These are phyloP conservation scores for Suillia variegata DNA, from an alignment of 2,888 invertebrate species.

Conservation along the genomic window DNA sequence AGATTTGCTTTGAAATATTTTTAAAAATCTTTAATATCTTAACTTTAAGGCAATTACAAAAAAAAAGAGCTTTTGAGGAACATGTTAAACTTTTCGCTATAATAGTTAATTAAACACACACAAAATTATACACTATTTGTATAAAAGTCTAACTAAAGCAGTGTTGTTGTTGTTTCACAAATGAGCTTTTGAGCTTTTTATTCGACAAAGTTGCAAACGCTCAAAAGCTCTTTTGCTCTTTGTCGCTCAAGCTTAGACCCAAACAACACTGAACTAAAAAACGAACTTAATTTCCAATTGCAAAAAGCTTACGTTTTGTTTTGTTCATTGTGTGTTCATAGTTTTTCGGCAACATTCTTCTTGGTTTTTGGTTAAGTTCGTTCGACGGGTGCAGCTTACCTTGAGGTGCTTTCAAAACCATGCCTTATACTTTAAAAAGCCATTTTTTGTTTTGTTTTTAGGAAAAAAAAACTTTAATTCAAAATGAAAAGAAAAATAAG, in stretches of 20 bases:
- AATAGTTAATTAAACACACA: background rate
- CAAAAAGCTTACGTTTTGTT: conserved; percentile 11
- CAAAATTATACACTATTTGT: conserved; percentile 3
- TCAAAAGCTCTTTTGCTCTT: too few relatives aligned
- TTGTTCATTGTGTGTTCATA: too few relatives aligned
- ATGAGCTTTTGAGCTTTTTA: too few relatives aligned
- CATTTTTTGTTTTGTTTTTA: too few relatives aligned
- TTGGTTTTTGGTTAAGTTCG: background rate
- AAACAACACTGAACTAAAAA: too few relatives aligned
- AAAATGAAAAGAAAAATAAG: background rate
- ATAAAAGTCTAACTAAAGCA: too few relatives aligned
- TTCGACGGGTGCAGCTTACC: conserved; percentile 13
- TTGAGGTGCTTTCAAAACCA: conserved; percentile 6
- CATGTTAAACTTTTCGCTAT: background rate
- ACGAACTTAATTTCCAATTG: background rate
- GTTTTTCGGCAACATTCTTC: background rate
- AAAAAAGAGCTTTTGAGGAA: too few relatives aligned
- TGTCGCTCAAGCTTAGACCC: too few relatives aligned
- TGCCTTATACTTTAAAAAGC: background rate
- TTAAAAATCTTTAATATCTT: background rate
- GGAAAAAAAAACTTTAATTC: background rate
- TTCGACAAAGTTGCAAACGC: too few relatives aligned
- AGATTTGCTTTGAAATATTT: background rate
- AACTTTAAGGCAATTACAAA: too few relatives aligned
- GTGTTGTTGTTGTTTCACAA: too few relatives aligned